Evolutionary conservation across 35 echinoderm and acorn worm genomes (phyloP).

Genomic region (Apostichopus parvimensis): DNA sequence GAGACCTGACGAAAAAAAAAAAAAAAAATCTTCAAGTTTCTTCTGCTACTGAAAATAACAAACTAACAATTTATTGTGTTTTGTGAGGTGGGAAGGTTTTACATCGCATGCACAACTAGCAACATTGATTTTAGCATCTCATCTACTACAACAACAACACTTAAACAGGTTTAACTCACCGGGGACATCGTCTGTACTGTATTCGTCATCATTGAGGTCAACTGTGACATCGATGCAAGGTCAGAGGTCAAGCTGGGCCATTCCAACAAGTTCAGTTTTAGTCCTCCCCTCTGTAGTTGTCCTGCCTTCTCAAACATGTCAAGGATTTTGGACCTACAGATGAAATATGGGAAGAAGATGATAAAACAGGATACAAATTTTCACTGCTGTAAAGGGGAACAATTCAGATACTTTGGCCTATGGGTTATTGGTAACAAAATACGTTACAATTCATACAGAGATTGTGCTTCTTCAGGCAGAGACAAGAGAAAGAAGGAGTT

Average conservation of each 20-base stretch:
- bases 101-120: not conserved
- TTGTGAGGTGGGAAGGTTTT: not conserved
- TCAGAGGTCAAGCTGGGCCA: constrained; percentile 53
- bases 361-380: not conserved
- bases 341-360: not conserved
- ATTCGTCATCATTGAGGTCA: constrained; percentile 55
- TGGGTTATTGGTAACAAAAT: no score
- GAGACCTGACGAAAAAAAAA: no score
- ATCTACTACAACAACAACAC: no score
- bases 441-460: no score
- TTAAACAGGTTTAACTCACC: not conserved
- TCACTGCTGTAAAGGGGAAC: no score
- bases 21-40: no score
- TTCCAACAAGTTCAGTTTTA: constrained; percentile 43
- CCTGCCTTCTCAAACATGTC: constrained; percentile 48
- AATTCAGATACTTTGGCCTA: no score
- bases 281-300: not conserved
- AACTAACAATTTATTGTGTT: not conserved
- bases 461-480: no score
- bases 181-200: constrained; percentile 42
- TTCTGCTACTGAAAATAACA: no score
- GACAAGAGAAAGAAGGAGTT: no score
- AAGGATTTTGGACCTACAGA: constrained; percentile 24
- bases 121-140: no score
- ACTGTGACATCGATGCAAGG: constrained; percentile 43